Conservation (phyloP, 2,113 vertebrate genomes). For the Mystacornis crossleyi region DNA sequence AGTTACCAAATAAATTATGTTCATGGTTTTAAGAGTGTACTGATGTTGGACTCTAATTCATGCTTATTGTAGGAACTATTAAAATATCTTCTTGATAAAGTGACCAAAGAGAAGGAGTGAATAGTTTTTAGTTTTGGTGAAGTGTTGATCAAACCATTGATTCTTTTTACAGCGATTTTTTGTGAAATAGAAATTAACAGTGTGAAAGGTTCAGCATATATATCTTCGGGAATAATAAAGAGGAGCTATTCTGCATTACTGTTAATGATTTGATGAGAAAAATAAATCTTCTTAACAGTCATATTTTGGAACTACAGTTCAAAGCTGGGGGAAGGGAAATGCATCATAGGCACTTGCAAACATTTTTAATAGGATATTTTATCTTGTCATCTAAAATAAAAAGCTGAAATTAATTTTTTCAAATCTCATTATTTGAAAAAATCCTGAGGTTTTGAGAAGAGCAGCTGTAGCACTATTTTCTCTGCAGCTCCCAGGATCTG, state of each 20-base stretch:
- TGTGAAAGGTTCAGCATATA: conserved; percentile 5
- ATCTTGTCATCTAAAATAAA: not conserved
- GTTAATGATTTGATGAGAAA: conserved; percentile 3
- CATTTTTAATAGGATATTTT: not conserved
- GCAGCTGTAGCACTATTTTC: not conserved
- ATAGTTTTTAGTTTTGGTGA: not conserved
- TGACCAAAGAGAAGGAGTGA: not conserved
- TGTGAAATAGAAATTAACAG: conserved; percentile 2
- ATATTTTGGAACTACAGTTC: not conserved
- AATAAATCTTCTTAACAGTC: not conserved
- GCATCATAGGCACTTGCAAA: not conserved
- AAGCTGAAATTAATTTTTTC: not conserved
- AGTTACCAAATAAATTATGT: conserved; percentile 14
- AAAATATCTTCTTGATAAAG: conserved; percentile 11
- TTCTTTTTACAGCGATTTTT: not conserved
- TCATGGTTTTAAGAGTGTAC: conserved; percentile 1
- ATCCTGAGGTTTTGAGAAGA: not conserved
- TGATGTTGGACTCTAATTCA: conserved; percentile 3
- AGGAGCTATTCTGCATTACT: not conserved
- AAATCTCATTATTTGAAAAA: not conserved
- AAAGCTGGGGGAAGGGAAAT: not conserved
- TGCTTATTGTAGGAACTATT: not conserved
- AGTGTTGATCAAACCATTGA: not conserved
- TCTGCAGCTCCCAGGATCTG: not conserved
- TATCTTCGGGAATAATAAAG: not conserved